Evolutionary conservation across 1,140 invertebrate genomes (phyloP).

Genomic region (Episyrphus balteatus): DNA sequence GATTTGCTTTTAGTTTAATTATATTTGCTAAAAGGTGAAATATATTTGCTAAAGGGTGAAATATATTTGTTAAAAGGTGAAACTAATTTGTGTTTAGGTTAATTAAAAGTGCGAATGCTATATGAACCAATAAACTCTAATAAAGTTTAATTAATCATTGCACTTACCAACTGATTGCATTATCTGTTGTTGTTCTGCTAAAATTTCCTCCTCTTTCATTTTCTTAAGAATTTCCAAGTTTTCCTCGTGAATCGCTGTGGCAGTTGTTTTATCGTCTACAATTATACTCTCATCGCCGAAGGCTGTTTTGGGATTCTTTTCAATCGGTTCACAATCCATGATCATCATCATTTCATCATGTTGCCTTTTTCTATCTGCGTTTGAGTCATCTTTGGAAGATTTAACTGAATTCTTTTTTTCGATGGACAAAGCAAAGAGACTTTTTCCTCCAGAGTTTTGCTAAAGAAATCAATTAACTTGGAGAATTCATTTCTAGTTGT

Average conservation of each 20-base stretch:
- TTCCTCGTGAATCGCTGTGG: constrained; percentile 56
- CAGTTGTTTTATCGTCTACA: constrained; percentile 42
- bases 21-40: too few species aligned
- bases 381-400: background rate
- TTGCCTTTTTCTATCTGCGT: constrained; percentile 3
- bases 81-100: too few species aligned
- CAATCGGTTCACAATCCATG: background rate
- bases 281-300: constrained; percentile 40
- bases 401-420: background rate
- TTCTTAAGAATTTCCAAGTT: constrained; percentile 54
- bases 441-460: constrained; percentile 11
- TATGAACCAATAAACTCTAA: background rate
- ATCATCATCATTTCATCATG: background rate
- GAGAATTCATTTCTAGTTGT: constrained; percentile 2
- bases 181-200: constrained; percentile 56
- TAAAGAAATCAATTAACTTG: background rate
- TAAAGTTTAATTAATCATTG: background rate
- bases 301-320: background rate
- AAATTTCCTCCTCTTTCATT: constrained; percentile 66
- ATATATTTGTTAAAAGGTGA: too few species aligned
- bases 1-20: too few species aligned
- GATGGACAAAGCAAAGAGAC: constrained; percentile 17
- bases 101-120: background rate
- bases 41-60: too few species aligned
- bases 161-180: constrained; percentile 49